Base-by-base conservation (phyloP, 2,797 vertebrate species). In the Zenarchopterus dispar region DNA sequence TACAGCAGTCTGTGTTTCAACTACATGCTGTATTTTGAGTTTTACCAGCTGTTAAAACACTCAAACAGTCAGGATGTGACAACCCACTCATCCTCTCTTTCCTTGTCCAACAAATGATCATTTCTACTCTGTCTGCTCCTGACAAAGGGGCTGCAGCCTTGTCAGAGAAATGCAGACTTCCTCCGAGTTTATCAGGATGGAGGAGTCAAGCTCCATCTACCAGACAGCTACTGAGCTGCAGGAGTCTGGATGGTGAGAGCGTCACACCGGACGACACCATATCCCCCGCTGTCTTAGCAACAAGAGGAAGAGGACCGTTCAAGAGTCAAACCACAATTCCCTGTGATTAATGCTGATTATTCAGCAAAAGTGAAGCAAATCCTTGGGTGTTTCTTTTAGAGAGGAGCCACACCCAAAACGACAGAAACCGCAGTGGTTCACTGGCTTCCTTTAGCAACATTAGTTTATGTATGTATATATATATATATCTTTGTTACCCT, bases 111-210 rank as follows among this genome's bases (percentile, higher is more conserved):
- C 54, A 3, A 56, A 68, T 47, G 61, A 18, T 66, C 60, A 49
- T 33, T 43, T 17, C 36, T 17, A 61, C 19, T 70, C 39, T 45
- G 50, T 39, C 48, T 51, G 56, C n/a, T 51, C 46, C 73, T 74
- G 63, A 62, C 65, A 44, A 44, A 56, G 54, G 62, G 51, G 59
- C 18, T 23, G 53, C 24, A 39, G 62, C 1, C 75, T 82, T 91
- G 80, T 86, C 84, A 80, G 62, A 78, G 63, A 75, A 54, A 67
- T 0, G 17, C 81, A 85, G 63, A 81, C 86, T 91, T 93, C 91
- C 90, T 88, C 46, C 74, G 13, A 62, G 31, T 70, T 87, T 84
- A 89, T 90, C 84, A 59, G 54, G 26, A 64, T 3, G 5, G 5
- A 49, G 54, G 10, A 59, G 44, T 13, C 50, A 17, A 11, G 19